Evolutionary conservation across 1,140 invertebrate species (phyloP).

Genomic region (Galleria mellonella): DNA sequence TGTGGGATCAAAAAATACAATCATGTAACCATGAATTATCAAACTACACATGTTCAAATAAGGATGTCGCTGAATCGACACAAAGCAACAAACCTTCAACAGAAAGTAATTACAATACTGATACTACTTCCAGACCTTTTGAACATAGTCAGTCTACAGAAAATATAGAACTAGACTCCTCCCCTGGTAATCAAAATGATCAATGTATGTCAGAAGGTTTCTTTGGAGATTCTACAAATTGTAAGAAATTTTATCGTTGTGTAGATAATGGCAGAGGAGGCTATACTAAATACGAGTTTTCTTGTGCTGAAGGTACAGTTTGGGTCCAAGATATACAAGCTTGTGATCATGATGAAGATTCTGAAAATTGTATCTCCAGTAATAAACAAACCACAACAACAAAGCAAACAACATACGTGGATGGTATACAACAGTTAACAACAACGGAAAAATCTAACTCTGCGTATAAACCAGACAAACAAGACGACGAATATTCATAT

Average conservation of each 20-base stretch:
- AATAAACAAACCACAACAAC: background rate
- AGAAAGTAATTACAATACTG: slow-evolving; percentile 37
- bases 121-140: slow-evolving; percentile 12
- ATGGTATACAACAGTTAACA: background rate
- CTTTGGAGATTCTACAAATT: slow-evolving; percentile 77
- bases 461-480: background rate
- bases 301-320: slow-evolving; percentile 75
- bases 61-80: slow-evolving; percentile 27
- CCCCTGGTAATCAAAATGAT: slow-evolving; percentile 12
- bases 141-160: slow-evolving; percentile 4
- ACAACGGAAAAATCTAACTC: background rate
- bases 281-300: slow-evolving; percentile 75
- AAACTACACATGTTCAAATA: slow-evolving; percentile 12
- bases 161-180: background rate
- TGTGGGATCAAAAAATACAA: slow-evolving; percentile 81
- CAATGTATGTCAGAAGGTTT: slow-evolving; percentile 74
- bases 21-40: slow-evolving; percentile 79
- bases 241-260: slow-evolving; percentile 82
- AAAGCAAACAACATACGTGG: background rate
- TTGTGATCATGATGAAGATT: slow-evolving; percentile 34
- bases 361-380: background rate
- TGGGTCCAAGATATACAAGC: slow-evolving; percentile 72
- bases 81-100: background rate
- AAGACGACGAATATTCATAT: slow-evolving; percentile 12
- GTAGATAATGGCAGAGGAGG: slow-evolving; percentile 77